These are phyloP conservation scores for Lasius fuliginosus DNA, from an alignment of 2,888 invertebrate species.

Conservation along the genomic window DNA sequence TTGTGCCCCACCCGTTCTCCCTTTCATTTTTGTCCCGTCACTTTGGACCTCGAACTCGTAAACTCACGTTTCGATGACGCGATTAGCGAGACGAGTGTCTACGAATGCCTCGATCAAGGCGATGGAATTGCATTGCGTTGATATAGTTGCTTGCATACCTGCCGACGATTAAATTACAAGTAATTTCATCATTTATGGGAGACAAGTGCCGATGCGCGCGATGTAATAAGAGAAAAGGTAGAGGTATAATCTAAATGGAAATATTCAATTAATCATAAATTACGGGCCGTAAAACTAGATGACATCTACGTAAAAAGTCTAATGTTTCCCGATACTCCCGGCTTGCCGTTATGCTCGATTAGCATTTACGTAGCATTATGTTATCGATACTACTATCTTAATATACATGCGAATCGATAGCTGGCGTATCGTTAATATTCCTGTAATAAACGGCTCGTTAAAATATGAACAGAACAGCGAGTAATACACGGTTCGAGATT, in stretches of 20 bases:
- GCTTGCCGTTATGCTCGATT: conserved; percentile 26
- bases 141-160: background rate
- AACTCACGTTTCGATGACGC: conserved; percentile 71
- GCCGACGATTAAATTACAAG: background rate
- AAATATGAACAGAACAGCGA: conserved; percentile 54
- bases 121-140: background rate
- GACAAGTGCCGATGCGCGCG: background rate
- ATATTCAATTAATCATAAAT: conserved; percentile 20
- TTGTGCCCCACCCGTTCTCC: conserved; percentile 68
- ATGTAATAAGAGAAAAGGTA: background rate
- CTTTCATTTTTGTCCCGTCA: conserved; percentile 63
- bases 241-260: conserved; percentile 1
- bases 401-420: conserved; percentile 83
- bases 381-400: conserved; percentile 63
- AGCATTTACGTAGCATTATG: conserved; percentile 2
- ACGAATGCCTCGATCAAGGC: conserved; percentile 4
- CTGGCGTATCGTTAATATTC: conserved; percentile 78
- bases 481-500: conserved; percentile 60
- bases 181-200: background rate
- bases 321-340: background rate
- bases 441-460: conserved; percentile 46
- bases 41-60: conserved; percentile 64
- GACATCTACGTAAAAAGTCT: background rate
- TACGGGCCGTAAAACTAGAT: conserved; percentile 15
- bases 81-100: conserved; percentile 63